Percentiles rank a stretch among this genome's conserved stretches.
phyloP scores from a whole-genome alignment of 2,797 vertebrate species.

The Helicolenus hilgendorfi region DNA sequence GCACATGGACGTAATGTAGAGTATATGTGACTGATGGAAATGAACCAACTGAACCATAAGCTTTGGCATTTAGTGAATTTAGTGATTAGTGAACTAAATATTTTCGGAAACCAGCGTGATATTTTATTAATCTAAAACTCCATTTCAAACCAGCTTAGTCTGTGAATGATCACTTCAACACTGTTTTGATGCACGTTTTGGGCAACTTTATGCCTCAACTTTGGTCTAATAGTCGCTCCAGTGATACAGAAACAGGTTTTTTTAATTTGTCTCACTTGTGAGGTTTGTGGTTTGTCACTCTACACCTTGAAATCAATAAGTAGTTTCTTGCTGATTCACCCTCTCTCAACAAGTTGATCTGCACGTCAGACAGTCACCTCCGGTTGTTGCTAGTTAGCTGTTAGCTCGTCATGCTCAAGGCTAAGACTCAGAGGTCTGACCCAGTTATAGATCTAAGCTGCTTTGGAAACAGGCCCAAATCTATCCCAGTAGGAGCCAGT shows the following conservation, averaged over 20 bases:
- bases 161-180: background rate
- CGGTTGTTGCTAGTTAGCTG: slow-evolving; percentile 17
- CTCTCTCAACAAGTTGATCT: slow-evolving; percentile 1
- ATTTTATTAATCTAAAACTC: background rate
- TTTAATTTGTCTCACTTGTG: background rate
- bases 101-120: background rate
- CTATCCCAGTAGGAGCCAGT: slow-evolving; percentile 56
- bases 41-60: background rate
- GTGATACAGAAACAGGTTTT: background rate
- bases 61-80: background rate
- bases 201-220: background rate
- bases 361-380: slow-evolving; percentile 40
- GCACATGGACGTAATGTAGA: background rate
- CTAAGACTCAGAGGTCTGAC: slow-evolving; percentile 60
- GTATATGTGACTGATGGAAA: background rate
- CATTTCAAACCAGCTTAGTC: background rate
- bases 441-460: slow-evolving; percentile 79
- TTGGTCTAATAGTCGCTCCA: background rate
- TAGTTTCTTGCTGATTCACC: slow-evolving; percentile 12
- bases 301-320: background rate
- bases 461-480: slow-evolving; percentile 70
- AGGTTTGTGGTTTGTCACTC: background rate
- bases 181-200: background rate
- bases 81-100: background rate
- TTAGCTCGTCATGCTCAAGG: background rate